phyloP scores from a whole-genome alignment of 2,888 invertebrate species.

The Watsonalla cultraria region DNA sequence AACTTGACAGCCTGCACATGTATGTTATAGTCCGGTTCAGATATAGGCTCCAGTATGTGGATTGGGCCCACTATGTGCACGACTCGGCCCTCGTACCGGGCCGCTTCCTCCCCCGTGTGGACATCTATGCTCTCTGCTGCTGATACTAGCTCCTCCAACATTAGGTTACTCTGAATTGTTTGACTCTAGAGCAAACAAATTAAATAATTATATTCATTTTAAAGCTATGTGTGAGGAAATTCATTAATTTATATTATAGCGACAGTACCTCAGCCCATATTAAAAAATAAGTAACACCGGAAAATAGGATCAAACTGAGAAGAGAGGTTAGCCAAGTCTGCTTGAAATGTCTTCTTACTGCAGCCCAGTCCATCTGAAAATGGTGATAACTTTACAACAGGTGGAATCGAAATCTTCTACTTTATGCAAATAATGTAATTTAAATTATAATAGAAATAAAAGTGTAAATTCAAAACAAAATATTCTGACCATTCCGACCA shows the following conservation, averaged over 20 bases:
- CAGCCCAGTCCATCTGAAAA: constrained; percentile 56
- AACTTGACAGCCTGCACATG: constrained; percentile 91
- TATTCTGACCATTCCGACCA: no score
- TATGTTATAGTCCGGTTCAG: constrained; percentile 92
- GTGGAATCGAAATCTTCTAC: neutral
- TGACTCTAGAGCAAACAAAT: constrained; percentile 77
- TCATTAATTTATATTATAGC: constrained; percentile 1
- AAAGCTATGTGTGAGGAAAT: neutral
- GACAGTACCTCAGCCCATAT: constrained; percentile 89
- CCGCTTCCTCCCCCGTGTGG: constrained; percentile 82
- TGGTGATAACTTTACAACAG: neutral
- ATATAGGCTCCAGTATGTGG: constrained; percentile 87
- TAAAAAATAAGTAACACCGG: constrained; percentile 83
- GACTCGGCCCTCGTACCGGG: constrained; percentile 85
- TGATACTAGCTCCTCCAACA: constrained; percentile 85
- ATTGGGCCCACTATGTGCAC: constrained; percentile 88
- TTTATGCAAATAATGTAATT: no score
- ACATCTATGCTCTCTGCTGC: constrained; percentile 79
- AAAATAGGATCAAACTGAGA: constrained; percentile 82
- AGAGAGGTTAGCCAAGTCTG: constrained; percentile 85
- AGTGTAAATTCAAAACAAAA: no score
- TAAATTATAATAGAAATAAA: no score
- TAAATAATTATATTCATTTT: neutral
- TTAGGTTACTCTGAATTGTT: constrained; percentile 88
- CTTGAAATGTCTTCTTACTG: constrained; percentile 78